Conservation (phyloP, 2,888 invertebrate species). For the Autographa pulchrina region DNA sequence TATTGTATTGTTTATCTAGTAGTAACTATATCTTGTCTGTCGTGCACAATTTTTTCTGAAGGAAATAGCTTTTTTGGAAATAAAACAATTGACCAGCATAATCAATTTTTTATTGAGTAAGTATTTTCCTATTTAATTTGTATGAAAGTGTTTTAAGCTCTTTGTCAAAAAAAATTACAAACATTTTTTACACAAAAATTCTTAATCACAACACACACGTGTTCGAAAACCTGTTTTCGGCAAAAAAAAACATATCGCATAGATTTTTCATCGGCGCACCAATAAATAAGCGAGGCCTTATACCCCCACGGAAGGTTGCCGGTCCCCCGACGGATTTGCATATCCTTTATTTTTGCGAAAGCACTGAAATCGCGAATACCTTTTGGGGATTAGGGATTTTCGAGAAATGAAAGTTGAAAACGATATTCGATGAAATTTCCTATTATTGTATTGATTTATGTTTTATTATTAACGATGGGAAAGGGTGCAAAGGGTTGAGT, state of each 20-base stretch:
- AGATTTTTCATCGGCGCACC: constrained; percentile 74
- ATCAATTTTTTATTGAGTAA: too few relatives aligned
- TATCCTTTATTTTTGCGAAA: constrained; percentile 64
- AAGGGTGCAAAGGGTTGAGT: constrained; percentile 10
- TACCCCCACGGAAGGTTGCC: constrained; percentile 46
- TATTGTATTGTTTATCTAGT: neutral
- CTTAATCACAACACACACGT: constrained; percentile 20
- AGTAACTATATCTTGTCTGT: too few relatives aligned
- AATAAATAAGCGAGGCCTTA: constrained; percentile 71
- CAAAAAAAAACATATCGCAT: constrained; percentile 67
- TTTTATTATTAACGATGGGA: constrained; percentile 25
- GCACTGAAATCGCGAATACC: constrained; percentile 65
- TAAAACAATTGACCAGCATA: too few relatives aligned
- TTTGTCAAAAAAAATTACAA: too few relatives aligned
- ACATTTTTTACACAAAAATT: constrained; percentile 9
- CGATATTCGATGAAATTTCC: constrained; percentile 52
- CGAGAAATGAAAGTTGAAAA: constrained; percentile 61
- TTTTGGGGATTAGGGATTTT: constrained; percentile 67
- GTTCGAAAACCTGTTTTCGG: constrained; percentile 23
- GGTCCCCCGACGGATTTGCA: constrained; percentile 62
- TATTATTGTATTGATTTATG: constrained; percentile 56
- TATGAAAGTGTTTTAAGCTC: too few relatives aligned
- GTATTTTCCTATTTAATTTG: too few relatives aligned
- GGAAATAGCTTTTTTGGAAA: too few relatives aligned
- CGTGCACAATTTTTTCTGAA: too few relatives aligned